Evolutionary conservation across 2,113 vertebrate species (phyloP), one percentile per base, ranked within the genome.

Genomic region (Beaufortia kweichowensis): DNA sequence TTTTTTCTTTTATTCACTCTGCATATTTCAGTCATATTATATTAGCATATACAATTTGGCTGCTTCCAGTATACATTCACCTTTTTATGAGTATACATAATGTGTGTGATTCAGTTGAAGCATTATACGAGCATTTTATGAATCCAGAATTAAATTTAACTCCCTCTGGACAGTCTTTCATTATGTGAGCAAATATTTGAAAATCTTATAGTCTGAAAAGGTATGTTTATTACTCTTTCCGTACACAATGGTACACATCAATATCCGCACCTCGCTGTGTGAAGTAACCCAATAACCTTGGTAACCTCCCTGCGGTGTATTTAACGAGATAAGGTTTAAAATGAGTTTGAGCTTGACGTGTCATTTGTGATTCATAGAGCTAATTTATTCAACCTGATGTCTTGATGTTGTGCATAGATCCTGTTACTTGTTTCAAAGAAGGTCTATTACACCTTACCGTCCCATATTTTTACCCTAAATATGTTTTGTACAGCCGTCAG

Each of bases 161-260:
- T 2, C 8, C 56, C 39, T 61, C 39, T 46, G 39, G 39, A 61
- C 57, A 61, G 33, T 23, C 17, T 59, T 72, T 60, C 10, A 15
- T 43, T 26, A 41, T 3, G 15, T 71, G 53, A 71, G 41, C 53
- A 48, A 60, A 73, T 73, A 26, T 73, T 26, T 46, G 31, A 59
- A 26, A 71, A 28, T 28, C 1, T 15, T 28, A 12, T 3, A 23
- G 6, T 1, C 23, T 26, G 12, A 26, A 46, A 60, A 29, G 17
- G 24, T 29, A 1, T 19, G 14, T 73, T 46, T 73, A 61, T 73
- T 61, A 53, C 6, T 57, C 9, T 57, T 57, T 59, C 33, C 26
- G 33, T 57, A 41, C 15, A 11, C 21, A 31, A 17, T 29, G 14
- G n/a, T 55, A 53, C 29, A 53, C 28, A 69, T 71, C 33, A 26